Percentiles rank a stretch among this genome's conserved stretches.
Conservation (phyloP, 2,888 invertebrate species). For the Petrophora chlorosata region DNA sequence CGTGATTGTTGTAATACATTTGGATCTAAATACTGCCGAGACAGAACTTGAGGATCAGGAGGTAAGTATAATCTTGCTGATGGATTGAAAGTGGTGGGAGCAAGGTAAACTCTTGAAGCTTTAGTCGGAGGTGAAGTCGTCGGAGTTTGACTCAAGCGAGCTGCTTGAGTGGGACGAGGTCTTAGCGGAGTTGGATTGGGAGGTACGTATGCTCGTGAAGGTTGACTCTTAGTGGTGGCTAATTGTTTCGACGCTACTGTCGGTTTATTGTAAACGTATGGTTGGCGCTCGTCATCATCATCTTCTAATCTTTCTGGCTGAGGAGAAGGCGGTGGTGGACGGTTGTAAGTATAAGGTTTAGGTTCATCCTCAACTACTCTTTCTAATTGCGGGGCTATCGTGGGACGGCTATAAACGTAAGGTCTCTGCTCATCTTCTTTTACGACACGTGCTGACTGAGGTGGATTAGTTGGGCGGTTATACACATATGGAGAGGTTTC, state of each 20-base stretch:
- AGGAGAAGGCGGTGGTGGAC: slow-evolving; percentile 30
- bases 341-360: slow-evolving; percentile 42
- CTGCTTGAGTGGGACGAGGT: slow-evolving; percentile 43
- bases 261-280: slow-evolving; percentile 51
- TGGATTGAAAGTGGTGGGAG: slow-evolving; percentile 66
- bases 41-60: slow-evolving; percentile 48
- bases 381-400: slow-evolving; percentile 30
- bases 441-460: slow-evolving; percentile 41
- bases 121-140: slow-evolving; percentile 51
- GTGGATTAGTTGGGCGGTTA: slow-evolving; percentile 46
- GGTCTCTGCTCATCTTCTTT: slow-evolving; percentile 39
- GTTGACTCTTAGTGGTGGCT: slow-evolving; percentile 42
- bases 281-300: slow-evolving; percentile 25
- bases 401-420: slow-evolving; percentile 47
- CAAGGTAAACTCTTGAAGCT: slow-evolving; percentile 55
- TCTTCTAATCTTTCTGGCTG: slow-evolving; percentile 25
- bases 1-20: slow-evolving; percentile 39
- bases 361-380: slow-evolving; percentile 35
- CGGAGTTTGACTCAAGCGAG: slow-evolving; percentile 47
- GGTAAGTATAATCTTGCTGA: slow-evolving; percentile 61
- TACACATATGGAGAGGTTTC: slow-evolving; percentile 59
- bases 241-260: slow-evolving; percentile 49
- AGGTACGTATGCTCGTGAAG: slow-evolving; percentile 42
- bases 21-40: slow-evolving; percentile 62
- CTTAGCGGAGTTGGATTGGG: slow-evolving; percentile 44